A percentile compares a stretch with the other conserved stretches of the same genome.
phyloP scores from a whole-genome alignment of 2,797 vertebrate species.

The Oryzias dopingdopingensis region DNA sequence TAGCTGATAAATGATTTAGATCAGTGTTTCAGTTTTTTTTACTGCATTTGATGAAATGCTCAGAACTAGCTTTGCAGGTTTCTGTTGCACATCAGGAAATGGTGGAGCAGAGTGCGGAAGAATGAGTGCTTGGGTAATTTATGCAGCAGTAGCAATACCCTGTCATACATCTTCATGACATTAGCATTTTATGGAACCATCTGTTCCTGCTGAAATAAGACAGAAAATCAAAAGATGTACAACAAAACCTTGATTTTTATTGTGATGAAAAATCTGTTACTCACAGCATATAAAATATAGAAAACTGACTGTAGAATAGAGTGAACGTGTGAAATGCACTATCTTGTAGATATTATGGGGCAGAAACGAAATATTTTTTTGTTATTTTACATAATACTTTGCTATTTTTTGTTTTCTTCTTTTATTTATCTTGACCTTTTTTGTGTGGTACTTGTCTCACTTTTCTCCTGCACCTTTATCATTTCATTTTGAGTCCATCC shows the following conservation, averaged over 20 bases:
- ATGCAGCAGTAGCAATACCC: slow-evolving; percentile 20
- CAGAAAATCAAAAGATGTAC: slow-evolving; percentile 7
- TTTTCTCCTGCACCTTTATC: neutral
- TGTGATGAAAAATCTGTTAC: neutral
- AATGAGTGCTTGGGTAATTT: slow-evolving; percentile 38
- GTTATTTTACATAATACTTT: neutral
- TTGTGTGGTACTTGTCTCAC: neutral
- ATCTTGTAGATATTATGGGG: neutral
- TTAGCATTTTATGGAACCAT: slow-evolving; percentile 41
- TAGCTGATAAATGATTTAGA: neutral
- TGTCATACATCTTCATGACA: slow-evolving; percentile 38
- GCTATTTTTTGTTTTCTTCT: neutral
- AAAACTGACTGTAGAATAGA: neutral
- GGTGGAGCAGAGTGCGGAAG: slow-evolving; percentile 53
- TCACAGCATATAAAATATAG: neutral
- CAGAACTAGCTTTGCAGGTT: neutral
- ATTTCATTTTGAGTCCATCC: slow-evolving; percentile 10
- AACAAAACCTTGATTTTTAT: slow-evolving; percentile 15
- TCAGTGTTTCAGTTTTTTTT: neutral
- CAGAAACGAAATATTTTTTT: too few relatives aligned
- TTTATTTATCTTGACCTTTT: neutral
- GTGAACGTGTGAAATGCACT: too few relatives aligned
- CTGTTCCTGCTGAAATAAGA: slow-evolving; percentile 39
- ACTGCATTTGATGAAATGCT: slow-evolving; percentile 7
- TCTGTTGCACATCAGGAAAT: slow-evolving; percentile 24